These are phyloP conservation scores for Chrysochloris asiatica DNA, from an alignment of 2,113 vertebrate genomes.

Conservation along the genomic window DNA sequence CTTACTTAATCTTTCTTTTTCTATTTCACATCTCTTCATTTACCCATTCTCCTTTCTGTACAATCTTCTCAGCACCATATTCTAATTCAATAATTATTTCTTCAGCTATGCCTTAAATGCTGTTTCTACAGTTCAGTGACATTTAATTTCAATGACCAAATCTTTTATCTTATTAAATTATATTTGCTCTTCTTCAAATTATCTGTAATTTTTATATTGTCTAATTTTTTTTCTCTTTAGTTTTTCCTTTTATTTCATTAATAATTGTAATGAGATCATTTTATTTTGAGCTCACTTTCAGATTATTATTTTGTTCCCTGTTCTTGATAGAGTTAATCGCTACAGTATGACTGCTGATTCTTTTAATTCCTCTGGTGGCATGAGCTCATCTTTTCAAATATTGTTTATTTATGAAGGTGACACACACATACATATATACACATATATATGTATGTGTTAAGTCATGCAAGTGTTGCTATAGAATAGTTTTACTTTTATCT, in stretches of 20 bases:
- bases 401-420: not conserved
- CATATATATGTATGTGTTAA: too few species aligned
- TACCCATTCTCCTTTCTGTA: not conserved
- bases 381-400: not conserved
- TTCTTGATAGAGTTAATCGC: not conserved
- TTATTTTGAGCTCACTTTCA: not conserved
- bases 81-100: constrained; percentile 8
- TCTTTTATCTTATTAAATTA: not conserved
- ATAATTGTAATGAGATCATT: not conserved
- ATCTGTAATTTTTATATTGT: not conserved
- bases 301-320: not conserved
- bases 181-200: not conserved
- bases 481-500: too few species aligned
- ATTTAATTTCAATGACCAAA: not conserved
- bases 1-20: not conserved
- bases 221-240: not conserved
- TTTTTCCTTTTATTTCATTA: not conserved
- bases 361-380: not conserved
- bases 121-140: not conserved
- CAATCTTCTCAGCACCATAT: not conserved
- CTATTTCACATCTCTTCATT: not conserved
- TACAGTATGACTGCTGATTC: not conserved
- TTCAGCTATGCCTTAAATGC: not conserved
- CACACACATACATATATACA: not conserved
- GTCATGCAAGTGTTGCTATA: too few species aligned